Base-by-base conservation (phyloP, 2,888 invertebrate species). In the Pasiphila rectangulata region DNA sequence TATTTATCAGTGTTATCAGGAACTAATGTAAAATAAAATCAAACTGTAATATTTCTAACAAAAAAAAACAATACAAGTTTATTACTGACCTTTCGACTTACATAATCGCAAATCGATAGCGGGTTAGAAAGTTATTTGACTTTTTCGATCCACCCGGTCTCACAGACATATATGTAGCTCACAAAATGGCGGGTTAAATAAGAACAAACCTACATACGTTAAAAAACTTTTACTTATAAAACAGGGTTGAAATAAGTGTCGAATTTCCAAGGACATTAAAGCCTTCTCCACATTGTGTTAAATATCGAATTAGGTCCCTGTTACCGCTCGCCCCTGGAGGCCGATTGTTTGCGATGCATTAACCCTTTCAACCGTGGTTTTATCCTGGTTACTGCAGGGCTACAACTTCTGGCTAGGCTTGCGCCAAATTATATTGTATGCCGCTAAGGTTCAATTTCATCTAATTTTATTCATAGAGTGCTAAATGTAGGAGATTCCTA, bases 341-440 rank as follows among this genome's bases (percentile, higher is more conserved):
- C 56, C 67, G 65, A 75, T 75, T 72, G 69, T 69, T 73, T 71
- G 64, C 62, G 59, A 69, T 70, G 71, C 73, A 75, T 76, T 78
- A 77, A 71, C 75, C 75, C 76, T 72, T 76, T 76, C 75, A 71
- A 67, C 61, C 64, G 64, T 61, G 64, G 64, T 63, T 61, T 57
- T 57, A 57, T 64, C 54, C 59, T 61, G 39, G 54, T 56, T 56
- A 54, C 52, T 46, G 46, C 58, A 52, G 25, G 46, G 44, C 47
- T 54, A 48, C 46, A 39, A 48, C 57, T 58, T 54, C 30, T 32
- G 36, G 34, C 37, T 32, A 44, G 39, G 21, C 24, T 49, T 27
- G 43, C 27, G 23, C 21, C 25, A 38, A 34, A 35, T 36, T 30
- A 30, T 2, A n/a, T n/a, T 17, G 16, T 15, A 16, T 13, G 13